Evolutionary conservation across 1,140 invertebrate species (phyloP).

Genomic region (Drosophila pseudoobscura): DNA sequence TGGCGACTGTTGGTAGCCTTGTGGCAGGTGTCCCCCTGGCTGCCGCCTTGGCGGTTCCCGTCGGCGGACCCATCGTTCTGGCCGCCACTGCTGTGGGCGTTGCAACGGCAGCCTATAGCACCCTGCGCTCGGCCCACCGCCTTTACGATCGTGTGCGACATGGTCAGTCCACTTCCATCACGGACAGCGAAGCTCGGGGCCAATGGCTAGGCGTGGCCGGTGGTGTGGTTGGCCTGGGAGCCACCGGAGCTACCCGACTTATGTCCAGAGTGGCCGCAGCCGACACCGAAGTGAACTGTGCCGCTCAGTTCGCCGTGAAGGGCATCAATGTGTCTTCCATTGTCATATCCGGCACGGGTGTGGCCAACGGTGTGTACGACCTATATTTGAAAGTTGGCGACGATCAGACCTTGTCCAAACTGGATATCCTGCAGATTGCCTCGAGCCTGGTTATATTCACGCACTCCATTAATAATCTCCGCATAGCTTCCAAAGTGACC

Average conservation of each 20-base stretch:
- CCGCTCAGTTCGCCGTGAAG: slow-evolving; percentile 53
- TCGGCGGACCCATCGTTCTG: slow-evolving; percentile 49
- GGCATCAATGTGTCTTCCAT: slow-evolving; percentile 68
- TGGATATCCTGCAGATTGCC: slow-evolving; percentile 65
- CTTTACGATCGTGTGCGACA: slow-evolving; percentile 63
- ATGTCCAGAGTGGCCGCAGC: slow-evolving; percentile 26
- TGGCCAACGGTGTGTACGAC: slow-evolving; percentile 64
- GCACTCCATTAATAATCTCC: slow-evolving; percentile 71
- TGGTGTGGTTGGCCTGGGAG: slow-evolving; percentile 64
- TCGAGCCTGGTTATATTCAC: slow-evolving; percentile 73
- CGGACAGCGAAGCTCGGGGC: slow-evolving; percentile 62
- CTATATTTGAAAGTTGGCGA: slow-evolving; percentile 67
- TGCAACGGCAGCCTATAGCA: slow-evolving; percentile 54
- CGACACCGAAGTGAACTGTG: slow-evolving; percentile 35
- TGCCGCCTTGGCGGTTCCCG: slow-evolving; percentile 57
- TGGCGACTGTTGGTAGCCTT: slow-evolving; percentile 57
- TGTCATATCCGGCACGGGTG: slow-evolving; percentile 62
- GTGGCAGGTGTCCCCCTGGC: slow-evolving; percentile 61
- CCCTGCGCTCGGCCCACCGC: slow-evolving; percentile 51
- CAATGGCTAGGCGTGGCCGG: slow-evolving; percentile 74
- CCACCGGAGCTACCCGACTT: slow-evolving; percentile 60
- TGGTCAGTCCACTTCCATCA: slow-evolving; percentile 54
- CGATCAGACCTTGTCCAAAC: slow-evolving; percentile 46
- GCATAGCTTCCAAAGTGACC: slow-evolving; percentile 60
- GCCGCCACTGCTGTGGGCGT: slow-evolving; percentile 56